Base-by-base conservation (phyloP, 2,797 vertebrate species). In the Myotis pilosus region DNA sequence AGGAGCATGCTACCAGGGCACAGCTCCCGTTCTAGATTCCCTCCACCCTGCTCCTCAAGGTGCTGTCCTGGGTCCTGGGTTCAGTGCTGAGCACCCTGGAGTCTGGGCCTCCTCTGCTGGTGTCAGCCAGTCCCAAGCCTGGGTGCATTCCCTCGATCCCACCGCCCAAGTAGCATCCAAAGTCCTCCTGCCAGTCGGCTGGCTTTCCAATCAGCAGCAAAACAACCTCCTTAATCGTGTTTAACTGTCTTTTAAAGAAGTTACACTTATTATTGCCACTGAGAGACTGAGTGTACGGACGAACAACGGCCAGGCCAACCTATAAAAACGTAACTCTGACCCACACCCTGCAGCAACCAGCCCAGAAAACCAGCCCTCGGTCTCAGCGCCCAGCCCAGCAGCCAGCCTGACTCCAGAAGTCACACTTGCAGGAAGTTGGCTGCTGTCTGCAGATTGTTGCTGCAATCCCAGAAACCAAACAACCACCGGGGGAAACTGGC, bases 401-500 rank as follows among this genome's bases (percentile, higher is more conserved):
- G 76, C 76, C 16, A 11, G 16, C 16, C 38, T 22, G 51, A 23
- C 30, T 20, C 30, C 0, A 6, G 22, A 55, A 60, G 66, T 36
- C 38, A 8, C 17, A 3, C 20, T 7, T 8, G 55, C 23, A 8
- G 88, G 41, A 60, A 22, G 76, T 6, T 30, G 51, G 28, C 49
- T 1, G 10, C 64, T 71, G 8, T 36, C 64, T 36, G 62, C 64
- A 44, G 60, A 38, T 38, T 38, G 38, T 38, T 38, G 38, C 36
- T 28, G 25, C 38, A 28, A 60, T 2, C 30, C 30, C 3, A 6
- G 49, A 81, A 5, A n/a, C 22, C 51, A 49, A 75, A 71, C 44
- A 11, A 25, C 9, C 1, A 3, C 28, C 23, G 0, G 0, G 15
- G 20, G n/a, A 33, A 38, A 12, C 4, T 30, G 62, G 87, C 47